phyloP scores from a whole-genome alignment of 2,888 invertebrate species.

The Lutraria lutraria region DNA sequence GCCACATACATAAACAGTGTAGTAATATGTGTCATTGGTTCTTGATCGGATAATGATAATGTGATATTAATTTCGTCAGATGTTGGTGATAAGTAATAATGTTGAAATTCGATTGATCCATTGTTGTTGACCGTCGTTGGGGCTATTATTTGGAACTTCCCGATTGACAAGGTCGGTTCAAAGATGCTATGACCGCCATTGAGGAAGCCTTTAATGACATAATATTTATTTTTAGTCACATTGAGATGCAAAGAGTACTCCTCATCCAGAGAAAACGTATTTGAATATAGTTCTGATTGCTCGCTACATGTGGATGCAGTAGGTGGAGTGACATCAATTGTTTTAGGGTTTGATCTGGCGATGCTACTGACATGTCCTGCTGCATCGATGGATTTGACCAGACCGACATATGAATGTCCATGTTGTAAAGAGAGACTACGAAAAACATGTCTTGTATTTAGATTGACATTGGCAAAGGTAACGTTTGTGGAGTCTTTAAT shows the following conservation, averaged over 20 bases:
- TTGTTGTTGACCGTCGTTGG: conserved; percentile 27
- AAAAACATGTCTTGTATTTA: conserved; percentile 42
- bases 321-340: conserved; percentile 67
- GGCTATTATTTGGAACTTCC: neutral
- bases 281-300: neutral
- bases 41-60: neutral
- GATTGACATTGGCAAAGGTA: conserved; percentile 49
- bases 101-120: conserved; percentile 35
- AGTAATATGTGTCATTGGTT: neutral
- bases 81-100: conserved; percentile 29
- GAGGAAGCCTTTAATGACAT: conserved; percentile 33
- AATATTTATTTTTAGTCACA: conserved; percentile 27
- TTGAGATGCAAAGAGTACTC: neutral
- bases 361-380: conserved; percentile 67
- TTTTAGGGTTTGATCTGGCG: conserved; percentile 45
- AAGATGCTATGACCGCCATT: neutral
- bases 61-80: neutral
- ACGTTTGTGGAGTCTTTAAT: conserved; percentile 1
- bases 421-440: conserved; percentile 40
- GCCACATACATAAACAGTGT: neutral
- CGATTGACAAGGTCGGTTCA: neutral
- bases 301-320: neutral
- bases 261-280: neutral
- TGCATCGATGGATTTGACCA: conserved; percentile 67
- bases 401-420: conserved; percentile 50